A percentile compares a stretch with the other conserved stretches of the same genome.
Conservation (phyloP, 2,797 vertebrate genomes). For the Chelidonichthys spinosus region DNA sequence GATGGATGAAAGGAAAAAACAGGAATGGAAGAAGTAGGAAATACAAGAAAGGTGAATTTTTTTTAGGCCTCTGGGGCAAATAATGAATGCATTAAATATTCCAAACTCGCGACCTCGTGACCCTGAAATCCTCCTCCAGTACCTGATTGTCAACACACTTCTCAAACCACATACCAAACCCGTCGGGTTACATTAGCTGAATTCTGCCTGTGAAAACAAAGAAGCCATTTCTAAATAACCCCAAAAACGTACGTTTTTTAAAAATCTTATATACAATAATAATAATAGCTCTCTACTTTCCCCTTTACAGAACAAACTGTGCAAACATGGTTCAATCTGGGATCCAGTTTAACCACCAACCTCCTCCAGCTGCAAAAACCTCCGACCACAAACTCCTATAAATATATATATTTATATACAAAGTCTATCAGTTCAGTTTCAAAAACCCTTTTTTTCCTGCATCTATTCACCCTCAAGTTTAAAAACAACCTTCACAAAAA, state of each 20-base stretch:
- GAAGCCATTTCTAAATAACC: neutral
- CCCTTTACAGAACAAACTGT: neutral
- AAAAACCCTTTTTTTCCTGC: neutral
- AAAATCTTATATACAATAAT: neutral
- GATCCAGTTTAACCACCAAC: too few relatives aligned
- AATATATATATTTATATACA: neutral
- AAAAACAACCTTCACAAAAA: too few relatives aligned
- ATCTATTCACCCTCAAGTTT: neutral
- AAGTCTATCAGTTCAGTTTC: neutral
- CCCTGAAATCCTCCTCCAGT: neutral
- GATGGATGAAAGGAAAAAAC: too few relatives aligned
- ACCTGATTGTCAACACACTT: neutral
- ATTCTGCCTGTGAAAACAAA: neutral
- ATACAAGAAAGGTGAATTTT: neutral
- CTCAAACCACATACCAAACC: neutral
- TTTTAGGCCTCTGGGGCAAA: neutral
- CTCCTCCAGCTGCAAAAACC: neutral
- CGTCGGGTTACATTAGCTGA: neutral
- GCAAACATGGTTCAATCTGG: slow-evolving; percentile 2
- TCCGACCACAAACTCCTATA: neutral
- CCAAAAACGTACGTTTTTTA: fast-evolving
- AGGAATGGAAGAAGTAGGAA: neutral
- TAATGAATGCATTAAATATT: neutral
- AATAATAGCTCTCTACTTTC: neutral
- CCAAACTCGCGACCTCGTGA: too few relatives aligned